Evolutionary conservation across 1,140 invertebrate genomes (phyloP), one percentile per base, ranked within the genome.

Genomic region (Drosophila auraria): DNA sequence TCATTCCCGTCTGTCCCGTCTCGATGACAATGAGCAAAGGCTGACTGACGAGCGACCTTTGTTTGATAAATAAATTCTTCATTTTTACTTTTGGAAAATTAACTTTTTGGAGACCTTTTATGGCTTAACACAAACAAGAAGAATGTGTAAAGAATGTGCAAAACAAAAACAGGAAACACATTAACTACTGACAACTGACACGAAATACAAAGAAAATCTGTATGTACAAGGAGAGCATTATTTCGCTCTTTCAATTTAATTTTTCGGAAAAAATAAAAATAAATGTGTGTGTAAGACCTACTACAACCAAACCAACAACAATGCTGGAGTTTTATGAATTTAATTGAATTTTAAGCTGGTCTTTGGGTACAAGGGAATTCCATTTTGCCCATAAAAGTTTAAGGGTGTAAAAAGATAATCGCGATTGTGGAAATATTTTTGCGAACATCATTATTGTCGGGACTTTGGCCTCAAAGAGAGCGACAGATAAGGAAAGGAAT

Each of bases 361-460:
- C 15, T 14, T 6, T 25, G 33, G 44, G 14, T 11, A 36, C 45
- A 79, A 53, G 40, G 45, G 68, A 81, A 78, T 83, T 76, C 58
- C 70, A 65, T 75, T 74, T 58, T 56, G 56, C 56, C 44, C 42
- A 17, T 42, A 59, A 33, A 47, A 49, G 44, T 20, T 42, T 23
- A 17, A 14, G 30, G 58, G 23, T 62, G 63, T 50, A 60, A 77
- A 74, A 7, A 30, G 27, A 72, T 74, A 66, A 77, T 74, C 69
- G 70, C 66, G 68, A 87, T 80, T 71, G 61, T 61, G 57, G 59
- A 74, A 86, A 83, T 78, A 72, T 81, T 89, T 82, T 69, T 77
- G 73, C 78, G 80, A 82, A 60, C 83, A 89, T 87, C 87, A 91
- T 92, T 86, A 92, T 83, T 79, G 81, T 54, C 61, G 72, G 80